phyloP scores from a whole-genome alignment of 2,888 invertebrate species.

The Trilocha varians region DNA sequence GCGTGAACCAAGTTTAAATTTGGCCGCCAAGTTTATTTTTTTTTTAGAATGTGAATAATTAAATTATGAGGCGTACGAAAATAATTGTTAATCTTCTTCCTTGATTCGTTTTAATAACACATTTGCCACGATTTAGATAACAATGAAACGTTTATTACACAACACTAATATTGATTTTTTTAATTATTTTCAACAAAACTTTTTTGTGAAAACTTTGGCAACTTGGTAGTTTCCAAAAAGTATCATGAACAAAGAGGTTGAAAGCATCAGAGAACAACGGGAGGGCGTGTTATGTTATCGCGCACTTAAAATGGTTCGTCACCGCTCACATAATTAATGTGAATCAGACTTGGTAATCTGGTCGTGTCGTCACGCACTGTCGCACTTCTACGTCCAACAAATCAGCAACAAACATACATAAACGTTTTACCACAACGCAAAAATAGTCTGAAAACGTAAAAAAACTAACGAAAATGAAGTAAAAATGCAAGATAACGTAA shows the following conservation, averaged over 20 bases:
- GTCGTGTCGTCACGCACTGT: slow-evolving; percentile 38
- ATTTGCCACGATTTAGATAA: neutral
- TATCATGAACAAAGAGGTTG: slow-evolving; percentile 20
- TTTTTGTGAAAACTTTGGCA: slow-evolving; percentile 7
- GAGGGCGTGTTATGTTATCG: slow-evolving; percentile 64
- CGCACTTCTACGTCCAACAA: slow-evolving; percentile 21
- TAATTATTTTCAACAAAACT: slow-evolving; percentile 30
- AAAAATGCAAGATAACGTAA: slow-evolving; percentile 32
- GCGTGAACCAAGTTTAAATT: slow-evolving; percentile 38
- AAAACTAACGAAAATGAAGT: slow-evolving; percentile 22
- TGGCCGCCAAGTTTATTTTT: slow-evolving; percentile 39
- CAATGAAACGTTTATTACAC: neutral
- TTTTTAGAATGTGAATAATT: neutral
- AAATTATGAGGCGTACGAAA: neutral
- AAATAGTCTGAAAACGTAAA: slow-evolving; percentile 15
- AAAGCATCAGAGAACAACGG: slow-evolving; percentile 25
- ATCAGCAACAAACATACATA: slow-evolving; percentile 16
- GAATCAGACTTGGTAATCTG: slow-evolving; percentile 50
- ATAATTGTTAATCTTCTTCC: neutral
- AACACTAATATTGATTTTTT: slow-evolving; percentile 51
- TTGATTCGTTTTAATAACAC: neutral
- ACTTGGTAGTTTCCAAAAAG: neutral
- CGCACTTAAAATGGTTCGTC: slow-evolving; percentile 63
- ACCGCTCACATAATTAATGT: slow-evolving; percentile 67
- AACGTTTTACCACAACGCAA: slow-evolving; percentile 10